Evolutionary conservation across 2,888 invertebrate genomes (phyloP).

Genomic region (Caenorhabditis plicata): DNA sequence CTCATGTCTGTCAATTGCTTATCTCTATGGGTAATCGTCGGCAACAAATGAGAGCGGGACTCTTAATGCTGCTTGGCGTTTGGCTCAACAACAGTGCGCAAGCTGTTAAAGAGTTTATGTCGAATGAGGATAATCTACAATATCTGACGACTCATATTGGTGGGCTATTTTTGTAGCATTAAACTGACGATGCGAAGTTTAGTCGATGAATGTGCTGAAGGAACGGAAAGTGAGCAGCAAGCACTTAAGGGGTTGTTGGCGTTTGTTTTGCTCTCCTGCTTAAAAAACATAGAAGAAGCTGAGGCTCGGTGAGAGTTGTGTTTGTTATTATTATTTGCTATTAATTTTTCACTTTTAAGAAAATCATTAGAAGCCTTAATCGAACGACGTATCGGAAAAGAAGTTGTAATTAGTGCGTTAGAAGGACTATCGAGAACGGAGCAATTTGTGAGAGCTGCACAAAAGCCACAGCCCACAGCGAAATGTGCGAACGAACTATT

Average conservation of each 20-base stretch:
- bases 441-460: conserved; percentile 84
- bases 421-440: conserved; percentile 82
- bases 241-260: conserved; percentile 86
- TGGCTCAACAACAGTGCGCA: conserved; percentile 84
- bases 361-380: conserved; percentile 70
- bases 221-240: conserved; percentile 75
- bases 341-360: too few species aligned
- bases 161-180: conserved; percentile 9
- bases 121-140: conserved; percentile 59
- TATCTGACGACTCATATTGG: conserved; percentile 60
- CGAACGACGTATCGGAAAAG: conserved; percentile 84
- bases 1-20: conserved; percentile 75
- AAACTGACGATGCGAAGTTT: conserved; percentile 58
- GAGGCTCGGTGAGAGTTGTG: too few species aligned
- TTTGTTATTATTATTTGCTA: too few species aligned
- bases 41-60: conserved; percentile 79
- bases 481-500: conserved; percentile 79
- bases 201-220: conserved; percentile 79
- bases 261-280: conserved; percentile 85
- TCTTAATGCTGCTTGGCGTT: conserved; percentile 84
- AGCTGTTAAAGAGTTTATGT: conserved; percentile 81
- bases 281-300: conserved; percentile 24
- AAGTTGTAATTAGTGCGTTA: conserved; percentile 82
- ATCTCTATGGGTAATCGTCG: conserved; percentile 53
- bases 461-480: conserved; percentile 85